These are phyloP conservation scores for Scaptomyza caliginosa DNA, from an alignment of 2,888 invertebrate genomes.

Conservation along the genomic window DNA sequence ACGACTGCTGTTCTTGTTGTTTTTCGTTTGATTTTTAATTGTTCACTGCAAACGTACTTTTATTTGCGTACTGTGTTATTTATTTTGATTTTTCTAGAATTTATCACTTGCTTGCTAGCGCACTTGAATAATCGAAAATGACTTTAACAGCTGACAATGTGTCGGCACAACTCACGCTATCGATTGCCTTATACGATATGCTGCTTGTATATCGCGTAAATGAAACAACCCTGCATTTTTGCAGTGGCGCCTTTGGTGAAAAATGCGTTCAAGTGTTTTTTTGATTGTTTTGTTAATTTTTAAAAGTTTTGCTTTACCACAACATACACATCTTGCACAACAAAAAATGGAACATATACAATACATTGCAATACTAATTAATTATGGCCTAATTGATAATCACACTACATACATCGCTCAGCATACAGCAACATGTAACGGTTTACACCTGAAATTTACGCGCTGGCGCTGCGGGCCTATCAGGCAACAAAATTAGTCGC, in stretches of 20 bases:
- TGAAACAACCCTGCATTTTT: slow-evolving; percentile 6
- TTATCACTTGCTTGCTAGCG: slow-evolving; percentile 12
- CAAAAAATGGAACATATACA: background rate
- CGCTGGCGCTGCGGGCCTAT: slow-evolving; percentile 18
- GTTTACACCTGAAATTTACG: slow-evolving; percentile 54
- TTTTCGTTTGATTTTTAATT: slow-evolving; percentile 6
- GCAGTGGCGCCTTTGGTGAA: slow-evolving; percentile 14
- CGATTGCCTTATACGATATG: background rate
- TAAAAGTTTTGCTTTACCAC: slow-evolving; percentile 6
- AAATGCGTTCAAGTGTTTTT: background rate
- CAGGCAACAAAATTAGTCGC: background rate
- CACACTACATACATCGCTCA: slow-evolving; percentile 14
- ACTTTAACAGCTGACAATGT: slow-evolving; percentile 3
- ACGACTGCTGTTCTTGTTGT: background rate
- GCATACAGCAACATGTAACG: slow-evolving; percentile 4
- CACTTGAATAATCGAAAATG: slow-evolving; percentile 7
- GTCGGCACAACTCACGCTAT: slow-evolving; percentile 21
- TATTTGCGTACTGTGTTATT: slow-evolving; percentile 5
- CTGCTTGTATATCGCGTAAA: background rate
- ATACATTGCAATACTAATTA: slow-evolving; percentile 27
- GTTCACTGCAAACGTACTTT: slow-evolving; percentile 2
- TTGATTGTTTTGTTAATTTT: background rate
- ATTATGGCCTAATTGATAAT: slow-evolving; percentile 36
- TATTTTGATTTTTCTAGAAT: slow-evolving; percentile 47
- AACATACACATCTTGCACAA: background rate